Base-by-base conservation (phyloP, 2,113 vertebrate genomes). In the Laterallus jamaicensis region DNA sequence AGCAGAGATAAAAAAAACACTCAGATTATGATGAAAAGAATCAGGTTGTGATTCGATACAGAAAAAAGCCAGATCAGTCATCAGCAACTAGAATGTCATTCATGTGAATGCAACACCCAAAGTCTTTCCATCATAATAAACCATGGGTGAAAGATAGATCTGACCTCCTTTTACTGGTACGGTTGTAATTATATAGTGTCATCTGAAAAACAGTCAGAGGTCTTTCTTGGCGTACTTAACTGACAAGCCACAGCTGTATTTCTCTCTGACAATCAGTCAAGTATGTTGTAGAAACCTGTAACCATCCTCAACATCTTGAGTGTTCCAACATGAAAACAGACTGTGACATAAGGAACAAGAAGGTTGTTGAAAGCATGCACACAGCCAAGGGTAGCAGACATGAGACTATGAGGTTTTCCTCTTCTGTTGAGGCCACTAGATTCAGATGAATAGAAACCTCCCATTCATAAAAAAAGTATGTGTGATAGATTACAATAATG, bases 331-430 rank as follows among this genome's bases (percentile, higher is more conserved):
- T 28, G 60, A 88, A 92, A 92, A 74, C 1, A 0, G 54, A 67
- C 77, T 5, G 11, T 32, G n/a, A 86, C 39, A 71, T 9, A 88
- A 42, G 35, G 39, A 49, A 78, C 16, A 55, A 47, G 75, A 81
- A 28, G 4, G 6, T 9, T n/a, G 24, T 58, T 88, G 49, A 59
- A 58, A 31, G 11, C 0, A 0, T 25, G 58, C 79, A 59, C 15
- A 7, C 8, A 49, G 21, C 28, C 68, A 62, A 49, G 14, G 9
- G 3, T 17, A 64, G 40, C 42, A 58, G 19, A 70, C 0, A 0
- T 14, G 17, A 66, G 42, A 50, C n/a, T 60, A 12, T 29, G 5
- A 42, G 12, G 54, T 44, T 69, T 35, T 81, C 31, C 8, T 39
- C 31, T 26, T 54, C 52, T 47, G 6, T 62, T n/a, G 25, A 85